phyloP scores from a whole-genome alignment of 64 coral and sea anemone species.

The Actinia tenebrosa region DNA sequence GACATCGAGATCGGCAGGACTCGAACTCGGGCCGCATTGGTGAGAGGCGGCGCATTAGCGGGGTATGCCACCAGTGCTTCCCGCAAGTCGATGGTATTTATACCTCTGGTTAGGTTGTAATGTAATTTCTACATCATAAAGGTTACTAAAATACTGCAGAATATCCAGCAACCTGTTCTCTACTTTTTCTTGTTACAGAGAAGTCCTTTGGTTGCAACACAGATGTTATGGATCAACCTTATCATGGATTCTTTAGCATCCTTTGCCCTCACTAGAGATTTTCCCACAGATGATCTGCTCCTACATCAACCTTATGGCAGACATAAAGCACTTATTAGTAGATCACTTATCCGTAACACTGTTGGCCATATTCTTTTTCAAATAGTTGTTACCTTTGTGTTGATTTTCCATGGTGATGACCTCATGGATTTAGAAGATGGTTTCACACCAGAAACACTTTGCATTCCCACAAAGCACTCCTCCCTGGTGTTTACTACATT shows the following conservation, averaged over 20 bases:
- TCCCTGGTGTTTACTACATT: conserved; percentile 96
- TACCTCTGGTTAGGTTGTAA: too few relatives aligned
- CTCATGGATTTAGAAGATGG: conserved; percentile 79
- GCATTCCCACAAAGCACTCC: conserved; percentile 70
- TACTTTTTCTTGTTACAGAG: conserved; percentile 44
- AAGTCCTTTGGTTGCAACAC: conserved; percentile 86
- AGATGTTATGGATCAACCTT: conserved; percentile 93
- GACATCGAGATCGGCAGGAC: too few relatives aligned
- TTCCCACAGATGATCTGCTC: conserved; percentile 82
- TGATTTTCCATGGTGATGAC: conserved; percentile 70
- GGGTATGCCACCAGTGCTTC: too few relatives aligned
- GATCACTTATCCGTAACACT: conserved; percentile 84
- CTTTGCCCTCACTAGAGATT: conserved; percentile 83
- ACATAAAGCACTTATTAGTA: conserved; percentile 83
- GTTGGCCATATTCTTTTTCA: conserved; percentile 84
- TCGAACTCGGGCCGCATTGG: too few relatives aligned
- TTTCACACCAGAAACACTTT: conserved; percentile 56
- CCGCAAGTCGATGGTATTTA: too few relatives aligned
- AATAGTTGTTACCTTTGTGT: conserved; percentile 60
- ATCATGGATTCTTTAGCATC: conserved; percentile 98
- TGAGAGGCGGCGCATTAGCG: too few relatives aligned
- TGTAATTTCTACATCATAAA: too few relatives aligned
- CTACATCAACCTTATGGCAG: conserved; percentile 85
- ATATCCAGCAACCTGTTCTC: background rate
- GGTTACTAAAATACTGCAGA: too few relatives aligned